Evolutionary conservation across 2,113 vertebrate genomes (phyloP), one percentile per base, ranked within the genome.

Genomic region (Limanda limanda): DNA sequence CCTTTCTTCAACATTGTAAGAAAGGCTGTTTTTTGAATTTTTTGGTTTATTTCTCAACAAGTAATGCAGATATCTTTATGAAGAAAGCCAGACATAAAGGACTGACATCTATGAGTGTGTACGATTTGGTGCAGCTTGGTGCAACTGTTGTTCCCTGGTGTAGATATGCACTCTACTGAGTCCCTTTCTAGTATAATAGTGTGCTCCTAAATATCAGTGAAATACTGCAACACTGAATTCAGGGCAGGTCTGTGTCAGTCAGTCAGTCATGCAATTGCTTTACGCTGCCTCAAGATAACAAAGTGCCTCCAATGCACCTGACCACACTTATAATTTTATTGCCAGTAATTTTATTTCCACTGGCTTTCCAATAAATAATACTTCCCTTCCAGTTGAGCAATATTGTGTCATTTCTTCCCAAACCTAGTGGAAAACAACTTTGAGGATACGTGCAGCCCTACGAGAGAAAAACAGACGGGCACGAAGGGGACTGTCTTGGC

Each of bases 401-500:
- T 4, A 35, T 60, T 70, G 20, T 21, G 27, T 7, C 31, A 24
- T 51, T 69, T 57, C 66, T 40, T 24, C 18, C 61, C 31, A 31
- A 71, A 58, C 27, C 9, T 45, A 18, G 62, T 70, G 23, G 31
- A 70, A 74, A 63, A 47, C 9, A 37, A 31, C 20, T 61, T 64
- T 51, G 37, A 80, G 48, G 65, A 40, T 52, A 10, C 14, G 5
- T 62, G 62, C 27, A 8, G 23, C 76, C 62, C 62, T 58, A 0
- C 25, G 31, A 77, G 62, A 70, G 55, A 80, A 88, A 88, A 73
- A 79, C 84, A 86, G 82, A 76, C 73, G 13, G 71, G 75, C 68
- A 62, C 56, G 84, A 86, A 86, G 79, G 74, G 89, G 87, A 76
- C 84, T 60, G 85, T 78, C 84, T 74, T 82, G 79, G 88, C 88